phyloP scores from a whole-genome alignment of 2,797 vertebrate species.

The Hephaestus fuliginosus region DNA sequence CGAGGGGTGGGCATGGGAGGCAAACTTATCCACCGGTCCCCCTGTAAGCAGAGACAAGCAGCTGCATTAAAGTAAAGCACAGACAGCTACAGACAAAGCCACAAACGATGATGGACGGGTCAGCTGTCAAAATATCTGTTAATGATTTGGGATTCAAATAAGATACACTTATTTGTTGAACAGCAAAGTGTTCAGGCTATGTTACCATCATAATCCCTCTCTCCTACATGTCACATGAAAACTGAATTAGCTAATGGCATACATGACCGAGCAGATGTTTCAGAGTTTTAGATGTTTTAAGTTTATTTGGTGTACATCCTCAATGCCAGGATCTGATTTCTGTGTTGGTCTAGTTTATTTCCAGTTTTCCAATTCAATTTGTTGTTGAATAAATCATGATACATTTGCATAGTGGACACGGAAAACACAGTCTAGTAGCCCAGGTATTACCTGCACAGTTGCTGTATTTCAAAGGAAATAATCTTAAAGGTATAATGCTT shows the following conservation, averaged over 20 bases:
- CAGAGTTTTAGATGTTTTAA: neutral
- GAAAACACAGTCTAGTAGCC: neutral
- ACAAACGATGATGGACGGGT: neutral
- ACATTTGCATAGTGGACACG: neutral
- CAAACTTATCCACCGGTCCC: slow-evolving; percentile 92
- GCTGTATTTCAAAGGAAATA: neutral
- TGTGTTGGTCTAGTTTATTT: neutral
- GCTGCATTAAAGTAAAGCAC: slow-evolving; percentile 3
- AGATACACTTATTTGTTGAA: neutral
- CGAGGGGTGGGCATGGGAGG: slow-evolving; percentile 92
- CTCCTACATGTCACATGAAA: neutral
- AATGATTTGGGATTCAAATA: neutral
- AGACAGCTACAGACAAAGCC: neutral
- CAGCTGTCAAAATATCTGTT: neutral
- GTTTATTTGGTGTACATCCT: neutral
- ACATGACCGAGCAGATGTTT: neutral
- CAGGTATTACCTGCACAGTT: neutral
- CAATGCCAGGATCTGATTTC: neutral
- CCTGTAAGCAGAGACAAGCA: slow-evolving; percentile 76
- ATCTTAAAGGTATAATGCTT: neutral
- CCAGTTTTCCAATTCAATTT: neutral
- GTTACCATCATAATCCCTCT: neutral
- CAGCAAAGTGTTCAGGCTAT: neutral
- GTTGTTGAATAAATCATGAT: slow-evolving; percentile 13
- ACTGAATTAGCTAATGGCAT: neutral